A percentile compares a stretch with the other conserved stretches of the same genome.
These are phyloP conservation scores for Maniola hyperantus DNA, from an alignment of 2,888 invertebrate species.

Conservation along the genomic window DNA sequence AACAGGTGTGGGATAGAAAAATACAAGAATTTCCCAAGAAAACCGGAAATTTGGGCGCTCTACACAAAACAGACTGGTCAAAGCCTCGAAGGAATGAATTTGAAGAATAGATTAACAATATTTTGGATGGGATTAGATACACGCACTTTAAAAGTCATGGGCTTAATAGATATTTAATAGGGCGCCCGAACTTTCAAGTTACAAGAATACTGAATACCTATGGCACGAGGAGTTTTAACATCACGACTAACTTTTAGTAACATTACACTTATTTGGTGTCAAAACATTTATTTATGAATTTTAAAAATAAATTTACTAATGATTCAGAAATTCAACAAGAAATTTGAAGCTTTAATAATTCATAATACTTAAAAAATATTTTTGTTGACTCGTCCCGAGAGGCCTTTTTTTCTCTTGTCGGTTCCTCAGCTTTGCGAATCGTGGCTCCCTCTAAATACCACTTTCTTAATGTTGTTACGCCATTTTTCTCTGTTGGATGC, in stretches of 20 bases:
- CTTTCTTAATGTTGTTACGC: too few relatives aligned
- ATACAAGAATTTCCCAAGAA: neutral
- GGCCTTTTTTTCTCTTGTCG: too few relatives aligned
- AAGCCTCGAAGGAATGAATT: constrained; percentile 18
- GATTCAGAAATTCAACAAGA: too few relatives aligned
- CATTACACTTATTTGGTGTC: constrained; percentile 38
- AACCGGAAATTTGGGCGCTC: neutral
- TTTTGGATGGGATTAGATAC: constrained; percentile 26
- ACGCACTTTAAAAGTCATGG: constrained; percentile 45
- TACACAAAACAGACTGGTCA: neutral
- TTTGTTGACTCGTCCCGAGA: too few relatives aligned
- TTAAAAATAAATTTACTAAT: too few relatives aligned
- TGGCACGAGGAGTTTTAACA: constrained; percentile 41
- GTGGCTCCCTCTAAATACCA: too few relatives aligned
- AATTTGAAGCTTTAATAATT: too few relatives aligned
- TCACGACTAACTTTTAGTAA: constrained; percentile 49
- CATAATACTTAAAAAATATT: too few relatives aligned
- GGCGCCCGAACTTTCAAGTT: constrained; percentile 39
- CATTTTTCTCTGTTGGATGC: too few relatives aligned
- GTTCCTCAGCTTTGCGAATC: too few relatives aligned
- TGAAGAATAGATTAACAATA: constrained; percentile 28
- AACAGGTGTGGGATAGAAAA: neutral
- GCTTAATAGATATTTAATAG: constrained; percentile 56
- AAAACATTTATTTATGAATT: too few relatives aligned
- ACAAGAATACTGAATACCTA: constrained; percentile 30